Evolutionary conservation across 2,888 invertebrate genomes (phyloP).

Genomic region (Thera britannica): DNA sequence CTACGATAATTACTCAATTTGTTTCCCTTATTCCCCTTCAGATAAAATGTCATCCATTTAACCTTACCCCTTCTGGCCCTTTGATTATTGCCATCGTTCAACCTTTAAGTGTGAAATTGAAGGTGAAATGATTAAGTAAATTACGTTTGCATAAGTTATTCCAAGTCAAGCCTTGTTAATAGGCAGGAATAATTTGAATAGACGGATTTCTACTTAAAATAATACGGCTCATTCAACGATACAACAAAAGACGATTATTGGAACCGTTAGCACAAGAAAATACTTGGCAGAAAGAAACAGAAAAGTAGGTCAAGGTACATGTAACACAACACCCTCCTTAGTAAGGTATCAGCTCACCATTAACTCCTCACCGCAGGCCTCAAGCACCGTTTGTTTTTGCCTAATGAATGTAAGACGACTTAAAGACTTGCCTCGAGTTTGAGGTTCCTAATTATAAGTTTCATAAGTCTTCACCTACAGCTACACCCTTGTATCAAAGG

Average conservation of each 20-base stretch:
- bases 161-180: slow-evolving; percentile 13
- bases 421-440: slow-evolving; percentile 14
- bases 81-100: slow-evolving; percentile 55
- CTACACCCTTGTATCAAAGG: slow-evolving; percentile 20
- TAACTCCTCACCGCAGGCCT: slow-evolving; percentile 4
- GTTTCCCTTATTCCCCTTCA: slow-evolving; percentile 58
- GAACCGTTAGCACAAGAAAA: background rate
- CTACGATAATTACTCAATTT: slow-evolving; percentile 77
- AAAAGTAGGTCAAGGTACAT: background rate
- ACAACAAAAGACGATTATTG: background rate
- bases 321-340: background rate
- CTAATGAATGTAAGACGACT: slow-evolving; percentile 22
- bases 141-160: slow-evolving; percentile 26
- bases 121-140: slow-evolving; percentile 32
- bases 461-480: slow-evolving; percentile 15
- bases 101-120: slow-evolving; percentile 53
- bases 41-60: slow-evolving; percentile 65
- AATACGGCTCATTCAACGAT: background rate
- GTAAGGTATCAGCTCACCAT: slow-evolving; percentile 1
- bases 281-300: background rate
- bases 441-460: slow-evolving; percentile 26
- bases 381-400: slow-evolving; percentile 14
- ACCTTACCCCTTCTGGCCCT: slow-evolving; percentile 59
- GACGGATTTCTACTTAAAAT: background rate
- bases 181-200: background rate